Percentiles rank a stretch among this genome's conserved stretches.
These are phyloP conservation scores for Ectemnius continuus DNA, from an alignment of 2,888 invertebrate species.

Conservation along the genomic window DNA sequence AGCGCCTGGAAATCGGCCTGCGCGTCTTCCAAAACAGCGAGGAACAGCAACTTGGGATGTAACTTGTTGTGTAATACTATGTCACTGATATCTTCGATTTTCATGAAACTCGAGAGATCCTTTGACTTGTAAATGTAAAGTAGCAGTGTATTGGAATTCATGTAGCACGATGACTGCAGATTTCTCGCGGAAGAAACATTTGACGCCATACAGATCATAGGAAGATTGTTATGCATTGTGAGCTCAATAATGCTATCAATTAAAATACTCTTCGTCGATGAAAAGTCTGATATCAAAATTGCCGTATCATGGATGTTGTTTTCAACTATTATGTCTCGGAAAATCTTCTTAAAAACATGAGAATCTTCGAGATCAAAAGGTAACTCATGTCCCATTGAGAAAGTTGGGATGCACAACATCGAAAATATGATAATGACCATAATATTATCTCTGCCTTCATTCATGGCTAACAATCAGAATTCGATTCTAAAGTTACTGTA, in stretches of 20 bases:
- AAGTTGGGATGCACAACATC: no score
- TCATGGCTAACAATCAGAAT: no score
- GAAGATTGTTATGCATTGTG: neutral
- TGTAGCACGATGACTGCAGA: neutral
- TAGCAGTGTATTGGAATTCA: neutral
- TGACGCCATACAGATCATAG: conserved; percentile 6
- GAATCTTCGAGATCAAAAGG: no score
- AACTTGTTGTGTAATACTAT: neutral
- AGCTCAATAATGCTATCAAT: neutral
- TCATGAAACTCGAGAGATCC: neutral
- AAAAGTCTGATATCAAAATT: neutral
- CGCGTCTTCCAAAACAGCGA: conserved; percentile 1
- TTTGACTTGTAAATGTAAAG: neutral
- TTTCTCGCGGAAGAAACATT: neutral
- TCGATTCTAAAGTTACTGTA: no score
- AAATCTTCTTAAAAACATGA: no score
- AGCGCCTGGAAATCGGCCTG: conserved; percentile 4
- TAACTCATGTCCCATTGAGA: no score
- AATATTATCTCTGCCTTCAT: no score
- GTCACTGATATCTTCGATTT: neutral
- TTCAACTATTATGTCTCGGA: neutral
- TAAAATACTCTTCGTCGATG: neutral
- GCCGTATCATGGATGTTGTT: neutral
- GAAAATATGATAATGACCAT: no score
- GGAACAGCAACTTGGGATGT: conserved; percentile 13